Evolutionary conservation across 2,113 vertebrate genomes (phyloP).

Genomic region (Prietella phreatophila): DNA sequence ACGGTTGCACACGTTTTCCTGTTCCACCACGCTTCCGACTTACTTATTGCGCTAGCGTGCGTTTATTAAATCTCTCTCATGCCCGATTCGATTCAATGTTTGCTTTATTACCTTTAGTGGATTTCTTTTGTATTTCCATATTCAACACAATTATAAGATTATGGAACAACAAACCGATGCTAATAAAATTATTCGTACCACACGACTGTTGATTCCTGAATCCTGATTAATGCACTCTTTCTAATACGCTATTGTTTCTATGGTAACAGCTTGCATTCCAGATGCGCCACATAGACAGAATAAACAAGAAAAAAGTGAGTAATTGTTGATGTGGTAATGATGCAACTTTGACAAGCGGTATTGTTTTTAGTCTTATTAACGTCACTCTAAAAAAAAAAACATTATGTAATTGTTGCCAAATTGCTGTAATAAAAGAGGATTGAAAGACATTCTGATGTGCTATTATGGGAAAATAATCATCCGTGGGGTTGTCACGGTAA

Average conservation of each 20-base stretch:
- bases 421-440: not conserved
- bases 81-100: not conserved
- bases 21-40: not conserved
- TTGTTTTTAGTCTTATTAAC: not conserved
- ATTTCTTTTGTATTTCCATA: not conserved
- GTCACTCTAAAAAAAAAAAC: not conserved
- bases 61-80: not conserved
- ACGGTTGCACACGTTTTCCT: not conserved
- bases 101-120: not conserved
- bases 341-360: not conserved
- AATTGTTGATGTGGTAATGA: not conserved
- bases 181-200: not conserved
- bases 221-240: not conserved
- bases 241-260: not conserved
- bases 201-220: not conserved
- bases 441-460: not conserved
- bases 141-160: not conserved
- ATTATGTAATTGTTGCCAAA: not conserved
- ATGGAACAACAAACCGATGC: not conserved
- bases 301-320: not conserved
- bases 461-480: not conserved
- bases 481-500: not conserved
- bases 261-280: conserved; percentile 1
- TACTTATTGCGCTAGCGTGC: not conserved
- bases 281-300: not conserved